Evolutionary conservation across 2,113 vertebrate species (phyloP).

Genomic region (Glaucomys volans): DNA sequence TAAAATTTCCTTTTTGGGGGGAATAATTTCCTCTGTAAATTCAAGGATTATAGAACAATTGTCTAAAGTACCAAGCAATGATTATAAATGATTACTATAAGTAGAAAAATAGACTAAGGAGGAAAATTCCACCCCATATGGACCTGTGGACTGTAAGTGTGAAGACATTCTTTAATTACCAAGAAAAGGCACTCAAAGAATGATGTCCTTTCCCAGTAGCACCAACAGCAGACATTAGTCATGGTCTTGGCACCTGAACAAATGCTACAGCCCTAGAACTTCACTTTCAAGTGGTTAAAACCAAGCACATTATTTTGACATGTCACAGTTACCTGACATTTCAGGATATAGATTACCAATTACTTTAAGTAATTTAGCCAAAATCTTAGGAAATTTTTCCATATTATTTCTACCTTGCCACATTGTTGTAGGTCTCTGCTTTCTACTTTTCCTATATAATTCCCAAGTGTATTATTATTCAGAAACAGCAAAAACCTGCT

Average conservation of each 20-base stretch:
- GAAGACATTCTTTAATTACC: conserved; percentile 55
- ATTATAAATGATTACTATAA: conserved; percentile 10
- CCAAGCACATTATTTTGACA: conserved; percentile 51
- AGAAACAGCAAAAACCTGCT: conserved; percentile 61
- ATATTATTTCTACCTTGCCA: conserved; percentile 61
- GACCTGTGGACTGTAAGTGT: neutral
- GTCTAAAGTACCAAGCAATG: neutral
- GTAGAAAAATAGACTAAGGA: neutral
- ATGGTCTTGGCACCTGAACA: neutral
- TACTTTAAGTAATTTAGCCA: conserved; percentile 57
- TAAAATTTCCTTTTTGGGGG: neutral
- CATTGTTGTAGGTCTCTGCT: neutral
- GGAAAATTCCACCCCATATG: neutral
- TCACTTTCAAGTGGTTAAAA: conserved; percentile 57
- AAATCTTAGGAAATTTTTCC: conserved; percentile 53
- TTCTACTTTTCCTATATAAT: conserved; percentile 28
- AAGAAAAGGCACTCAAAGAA: conserved; percentile 55
- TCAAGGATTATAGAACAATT: neutral
- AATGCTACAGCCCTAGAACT: conserved; percentile 8
- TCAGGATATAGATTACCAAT: conserved; percentile 61
- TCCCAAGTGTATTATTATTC: conserved; percentile 63
- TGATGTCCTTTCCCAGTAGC: conserved; percentile 8
- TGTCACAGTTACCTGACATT: conserved; percentile 70
- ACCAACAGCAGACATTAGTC: conserved; percentile 57
- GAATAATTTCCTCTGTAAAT: neutral